phyloP scores from a whole-genome alignment of 53 echinoderm and acorn worm genomes.

The Holothuria scabra region DNA sequence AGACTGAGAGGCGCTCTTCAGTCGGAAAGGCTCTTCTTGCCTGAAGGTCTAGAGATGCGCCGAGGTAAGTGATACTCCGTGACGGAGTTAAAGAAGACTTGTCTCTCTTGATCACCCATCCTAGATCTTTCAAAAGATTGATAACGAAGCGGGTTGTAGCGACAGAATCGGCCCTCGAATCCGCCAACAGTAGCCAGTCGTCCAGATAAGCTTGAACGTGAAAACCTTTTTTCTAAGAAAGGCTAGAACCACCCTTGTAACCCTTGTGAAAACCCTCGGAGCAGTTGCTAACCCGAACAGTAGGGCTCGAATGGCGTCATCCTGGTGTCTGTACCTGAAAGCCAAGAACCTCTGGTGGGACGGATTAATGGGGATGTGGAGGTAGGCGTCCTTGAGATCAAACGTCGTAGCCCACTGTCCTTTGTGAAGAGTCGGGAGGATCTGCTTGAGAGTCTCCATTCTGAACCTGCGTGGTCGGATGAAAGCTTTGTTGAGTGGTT shows the following conservation, averaged over 20 bases:
- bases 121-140: background rate
- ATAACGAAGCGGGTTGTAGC: background rate
- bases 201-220: background rate
- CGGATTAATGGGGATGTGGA: too few species aligned
- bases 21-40: background rate
- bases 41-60: background rate
- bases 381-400: too few species aligned
- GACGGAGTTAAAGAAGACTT: background rate
- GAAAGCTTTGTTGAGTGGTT: too few species aligned
- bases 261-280: background rate
- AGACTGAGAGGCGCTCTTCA: background rate
- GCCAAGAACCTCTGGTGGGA: too few species aligned
- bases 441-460: too few species aligned
- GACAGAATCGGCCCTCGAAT: background rate
- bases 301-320: background rate
- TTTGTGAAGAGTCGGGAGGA: too few species aligned
- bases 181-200: background rate
- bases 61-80: background rate
- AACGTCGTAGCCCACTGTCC: too few species aligned
- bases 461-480: too few species aligned
- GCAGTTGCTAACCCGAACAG: background rate
- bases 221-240: background rate
- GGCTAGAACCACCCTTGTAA: background rate
- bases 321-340: too few species aligned
- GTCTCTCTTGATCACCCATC: background rate